Evolutionary conservation across 1,140 invertebrate genomes (phyloP).

Genomic region (Oppia nitens): DNA sequence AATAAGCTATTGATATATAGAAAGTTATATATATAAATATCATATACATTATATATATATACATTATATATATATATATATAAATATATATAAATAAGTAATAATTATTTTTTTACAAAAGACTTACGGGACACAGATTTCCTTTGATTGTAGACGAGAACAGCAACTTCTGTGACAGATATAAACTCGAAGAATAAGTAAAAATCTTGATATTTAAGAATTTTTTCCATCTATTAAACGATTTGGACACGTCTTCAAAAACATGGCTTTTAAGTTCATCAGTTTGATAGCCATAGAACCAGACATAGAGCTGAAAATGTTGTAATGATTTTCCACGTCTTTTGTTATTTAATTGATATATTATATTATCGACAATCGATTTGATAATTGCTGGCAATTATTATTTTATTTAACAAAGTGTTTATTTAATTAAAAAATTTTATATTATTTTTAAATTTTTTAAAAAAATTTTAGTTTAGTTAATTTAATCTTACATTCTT

Average conservation of each 20-base stretch:
- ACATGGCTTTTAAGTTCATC: slow-evolving; percentile 7
- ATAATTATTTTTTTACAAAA: not conserved
- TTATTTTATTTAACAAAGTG: not conserved
- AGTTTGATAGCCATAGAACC: slow-evolving; percentile 5
- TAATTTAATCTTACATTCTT: not conserved
- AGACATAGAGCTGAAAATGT: not conserved
- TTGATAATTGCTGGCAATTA: not conserved
- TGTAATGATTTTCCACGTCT: not conserved
- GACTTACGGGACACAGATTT: slow-evolving; percentile 1
- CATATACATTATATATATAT: too few species aligned
- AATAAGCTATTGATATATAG: not conserved
- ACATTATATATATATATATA: too few species aligned
- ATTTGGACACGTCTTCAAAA: slow-evolving; percentile 4
- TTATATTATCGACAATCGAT: not conserved
- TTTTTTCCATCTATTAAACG: slow-evolving; percentile 2
- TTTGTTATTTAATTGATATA: not conserved
- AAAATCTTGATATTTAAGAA: slow-evolving; percentile 7
- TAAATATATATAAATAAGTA: too few species aligned
- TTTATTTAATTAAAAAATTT: not conserved
- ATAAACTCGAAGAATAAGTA: slow-evolving; percentile 2
- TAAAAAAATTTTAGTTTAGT: not conserved
- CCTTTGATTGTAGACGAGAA: slow-evolving; percentile 2
- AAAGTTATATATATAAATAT: too few species aligned
- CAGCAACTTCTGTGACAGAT: not conserved
- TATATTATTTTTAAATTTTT: not conserved